phyloP scores from a whole-genome alignment of 2,888 invertebrate species.

The Heliconius hortense region DNA sequence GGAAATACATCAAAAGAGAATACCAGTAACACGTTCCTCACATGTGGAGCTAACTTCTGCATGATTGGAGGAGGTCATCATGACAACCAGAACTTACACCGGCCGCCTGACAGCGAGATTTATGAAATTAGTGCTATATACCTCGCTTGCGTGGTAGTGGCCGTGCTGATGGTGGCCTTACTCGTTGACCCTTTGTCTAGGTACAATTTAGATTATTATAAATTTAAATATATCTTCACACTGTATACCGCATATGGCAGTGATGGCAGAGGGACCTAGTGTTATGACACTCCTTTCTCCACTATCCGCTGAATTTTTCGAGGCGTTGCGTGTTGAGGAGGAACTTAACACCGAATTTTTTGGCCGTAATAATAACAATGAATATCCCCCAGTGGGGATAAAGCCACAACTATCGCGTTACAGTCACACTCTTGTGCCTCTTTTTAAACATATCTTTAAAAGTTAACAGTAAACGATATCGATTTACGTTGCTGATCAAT shows the following conservation, averaged over 20 bases:
- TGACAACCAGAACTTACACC: conserved; percentile 88
- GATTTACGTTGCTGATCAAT: background rate
- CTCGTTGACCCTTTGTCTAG: conserved; percentile 95
- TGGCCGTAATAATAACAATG: too few relatives aligned
- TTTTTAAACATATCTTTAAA: background rate
- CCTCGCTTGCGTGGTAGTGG: conserved; percentile 91
- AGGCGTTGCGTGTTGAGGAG: too few relatives aligned
- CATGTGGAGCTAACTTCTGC: conserved; percentile 92
- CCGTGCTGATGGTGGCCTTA: conserved; percentile 92
- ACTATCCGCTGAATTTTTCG: too few relatives aligned
- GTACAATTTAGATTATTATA: conserved; percentile 62
- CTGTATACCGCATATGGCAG: too few relatives aligned
- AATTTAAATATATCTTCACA: background rate
- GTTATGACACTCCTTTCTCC: too few relatives aligned
- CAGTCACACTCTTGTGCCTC: too few relatives aligned
- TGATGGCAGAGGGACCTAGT: too few relatives aligned
- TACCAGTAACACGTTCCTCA: conserved; percentile 77
- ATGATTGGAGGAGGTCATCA: conserved; percentile 84
- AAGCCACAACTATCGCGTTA: too few relatives aligned
- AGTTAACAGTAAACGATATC: background rate
- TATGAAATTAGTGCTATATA: conserved; percentile 95
- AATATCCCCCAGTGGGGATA: too few relatives aligned
- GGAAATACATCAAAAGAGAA: conserved; percentile 69
- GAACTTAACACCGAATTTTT: too few relatives aligned
- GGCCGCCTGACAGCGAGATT: conserved; percentile 92